Conservation (phyloP, 2,113 vertebrate genomes). For the Noctilio leporinus region DNA sequence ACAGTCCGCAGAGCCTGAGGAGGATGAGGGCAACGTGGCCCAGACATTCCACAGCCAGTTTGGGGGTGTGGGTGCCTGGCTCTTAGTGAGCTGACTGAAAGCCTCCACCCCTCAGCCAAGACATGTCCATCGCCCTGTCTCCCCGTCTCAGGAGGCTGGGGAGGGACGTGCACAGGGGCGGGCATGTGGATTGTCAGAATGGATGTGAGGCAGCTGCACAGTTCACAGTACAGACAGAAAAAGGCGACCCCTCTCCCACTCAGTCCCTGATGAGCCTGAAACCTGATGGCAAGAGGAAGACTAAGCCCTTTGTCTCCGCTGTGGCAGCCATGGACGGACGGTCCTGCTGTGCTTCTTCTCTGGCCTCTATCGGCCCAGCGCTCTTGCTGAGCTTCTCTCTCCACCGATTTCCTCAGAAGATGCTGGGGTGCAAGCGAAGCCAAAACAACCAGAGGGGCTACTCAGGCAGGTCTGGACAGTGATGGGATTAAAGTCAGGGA, state of each 20-base stretch:
- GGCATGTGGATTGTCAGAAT: rapidly evolving
- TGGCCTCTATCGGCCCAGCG: background rate
- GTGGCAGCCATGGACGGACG: background rate
- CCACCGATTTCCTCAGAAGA: background rate
- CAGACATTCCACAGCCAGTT: background rate
- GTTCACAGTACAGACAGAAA: background rate
- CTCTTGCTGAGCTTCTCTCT: background rate
- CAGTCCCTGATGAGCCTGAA: background rate
- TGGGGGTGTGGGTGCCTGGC: background rate
- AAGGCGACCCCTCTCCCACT: background rate
- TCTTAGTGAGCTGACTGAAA: background rate
- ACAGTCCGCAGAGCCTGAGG: background rate
- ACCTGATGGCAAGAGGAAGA: background rate
- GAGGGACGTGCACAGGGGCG: rapidly evolving
- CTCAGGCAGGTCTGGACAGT: slow-evolving; percentile 60
- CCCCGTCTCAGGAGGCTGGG: background rate
- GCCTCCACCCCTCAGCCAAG: too few species aligned
- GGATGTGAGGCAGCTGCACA: background rate
- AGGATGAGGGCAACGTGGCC: background rate
- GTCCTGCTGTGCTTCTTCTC: background rate
- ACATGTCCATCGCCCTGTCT: background rate
- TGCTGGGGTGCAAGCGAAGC: slow-evolving; percentile 11
- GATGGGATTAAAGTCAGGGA: slow-evolving; percentile 66
- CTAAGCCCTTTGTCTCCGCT: background rate
- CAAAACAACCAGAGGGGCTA: slow-evolving; percentile 63